Evolutionary conservation across 2,113 vertebrate species (phyloP).

Genomic region (Todiramphus saurophagus): DNA sequence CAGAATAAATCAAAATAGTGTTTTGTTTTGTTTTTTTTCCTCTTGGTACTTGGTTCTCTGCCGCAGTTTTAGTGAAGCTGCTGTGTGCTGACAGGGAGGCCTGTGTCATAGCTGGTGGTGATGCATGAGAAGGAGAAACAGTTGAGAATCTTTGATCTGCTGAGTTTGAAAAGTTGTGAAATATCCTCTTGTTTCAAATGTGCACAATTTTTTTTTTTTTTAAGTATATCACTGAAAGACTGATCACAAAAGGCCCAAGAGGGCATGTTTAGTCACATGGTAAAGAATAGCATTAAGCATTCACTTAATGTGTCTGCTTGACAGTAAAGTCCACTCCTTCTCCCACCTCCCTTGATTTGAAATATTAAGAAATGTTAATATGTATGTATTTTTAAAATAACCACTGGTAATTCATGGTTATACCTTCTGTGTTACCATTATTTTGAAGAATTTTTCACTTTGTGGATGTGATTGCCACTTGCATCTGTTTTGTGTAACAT

Average conservation of each 20-base stretch:
- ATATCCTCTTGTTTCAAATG: neutral
- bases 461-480: neutral
- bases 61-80: neutral
- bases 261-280: neutral
- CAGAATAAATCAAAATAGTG: neutral
- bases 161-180: neutral
- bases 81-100: neutral
- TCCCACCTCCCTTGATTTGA: rapidly evolving
- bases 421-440: neutral
- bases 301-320: neutral
- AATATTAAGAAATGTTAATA: neutral
- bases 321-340: neutral
- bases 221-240: neutral
- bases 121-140: neutral
- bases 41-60: neutral
- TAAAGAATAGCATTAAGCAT: neutral
- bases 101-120: neutral
- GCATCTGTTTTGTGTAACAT: neutral
- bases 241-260: neutral
- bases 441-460: neutral
- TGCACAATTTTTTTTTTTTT: neutral
- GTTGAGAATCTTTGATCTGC: neutral
- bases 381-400: neutral
- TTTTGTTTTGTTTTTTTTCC: neutral
- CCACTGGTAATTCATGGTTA: neutral